A percentile compares a stretch with the other conserved stretches of the same genome.
phyloP scores from a whole-genome alignment of 1,140 invertebrate species.

The Papilio helenus region DNA sequence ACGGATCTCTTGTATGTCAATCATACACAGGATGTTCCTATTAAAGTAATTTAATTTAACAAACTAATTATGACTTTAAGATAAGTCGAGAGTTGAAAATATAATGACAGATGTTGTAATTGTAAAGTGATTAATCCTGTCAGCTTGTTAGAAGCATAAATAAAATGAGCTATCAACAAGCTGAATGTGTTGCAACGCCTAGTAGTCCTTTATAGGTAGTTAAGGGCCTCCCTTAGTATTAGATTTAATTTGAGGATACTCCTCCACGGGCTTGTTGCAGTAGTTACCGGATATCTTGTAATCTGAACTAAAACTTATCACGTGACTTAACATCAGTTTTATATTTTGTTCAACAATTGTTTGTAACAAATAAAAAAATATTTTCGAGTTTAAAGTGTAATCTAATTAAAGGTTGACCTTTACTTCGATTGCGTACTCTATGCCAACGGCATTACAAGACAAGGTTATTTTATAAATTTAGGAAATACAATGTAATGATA shows the following conservation, averaged over 20 bases:
- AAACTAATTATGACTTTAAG: not conserved
- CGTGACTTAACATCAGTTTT: not conserved
- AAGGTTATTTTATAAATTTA: constrained; percentile 58
- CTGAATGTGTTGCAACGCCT: too few species aligned
- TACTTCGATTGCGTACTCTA: constrained; percentile 51
- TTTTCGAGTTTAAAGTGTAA: constrained; percentile 16
- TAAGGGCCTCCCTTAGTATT: too few species aligned
- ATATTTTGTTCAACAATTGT: not conserved
- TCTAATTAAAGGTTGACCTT: constrained; percentile 49
- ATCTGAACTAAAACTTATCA: too few species aligned
- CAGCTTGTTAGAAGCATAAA: not conserved
- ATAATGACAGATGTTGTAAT: not conserved
- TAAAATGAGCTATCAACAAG: too few species aligned
- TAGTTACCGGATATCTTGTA: too few species aligned
- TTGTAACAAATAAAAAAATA: not conserved
- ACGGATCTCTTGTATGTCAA: too few species aligned
- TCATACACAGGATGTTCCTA: not conserved
- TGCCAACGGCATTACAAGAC: constrained; percentile 52
- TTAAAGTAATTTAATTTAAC: not conserved
- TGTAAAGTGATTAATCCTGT: not conserved
- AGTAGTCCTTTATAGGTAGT: too few species aligned
- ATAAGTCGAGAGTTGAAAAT: not conserved
- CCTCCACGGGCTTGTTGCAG: too few species aligned
- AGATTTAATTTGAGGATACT: too few species aligned
- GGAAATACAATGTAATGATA: constrained; percentile 49